Evolutionary conservation across 2,888 invertebrate genomes (phyloP).

Genomic region (Caenorhabditis sp.): DNA sequence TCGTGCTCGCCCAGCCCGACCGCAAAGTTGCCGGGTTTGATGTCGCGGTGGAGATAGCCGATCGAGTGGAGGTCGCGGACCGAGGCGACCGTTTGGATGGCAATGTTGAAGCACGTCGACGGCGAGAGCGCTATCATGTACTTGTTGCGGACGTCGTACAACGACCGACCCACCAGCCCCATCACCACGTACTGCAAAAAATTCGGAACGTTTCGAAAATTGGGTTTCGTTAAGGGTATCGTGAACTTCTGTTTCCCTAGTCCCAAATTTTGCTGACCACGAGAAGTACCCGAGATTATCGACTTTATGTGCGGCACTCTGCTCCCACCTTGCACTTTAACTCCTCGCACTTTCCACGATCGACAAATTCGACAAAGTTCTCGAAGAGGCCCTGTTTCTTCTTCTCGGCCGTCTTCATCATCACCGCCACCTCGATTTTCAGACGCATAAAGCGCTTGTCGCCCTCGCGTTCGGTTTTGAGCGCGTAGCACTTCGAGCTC

Average conservation of each 20-base stretch:
- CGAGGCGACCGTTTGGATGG: slow-evolving; percentile 26
- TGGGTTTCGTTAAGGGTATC: too few relatives aligned
- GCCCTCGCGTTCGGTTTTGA: slow-evolving; percentile 61
- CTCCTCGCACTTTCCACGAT: slow-evolving; percentile 56
- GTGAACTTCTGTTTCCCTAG: too few relatives aligned
- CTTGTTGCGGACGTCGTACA: slow-evolving; percentile 58
- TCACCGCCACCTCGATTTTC: slow-evolving; percentile 57
- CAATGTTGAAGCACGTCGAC: slow-evolving; percentile 40
- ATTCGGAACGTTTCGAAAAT: too few relatives aligned
- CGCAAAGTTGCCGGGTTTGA: slow-evolving; percentile 62
- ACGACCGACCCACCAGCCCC: slow-evolving; percentile 59
- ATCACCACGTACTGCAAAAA: slow-evolving; percentile 54
- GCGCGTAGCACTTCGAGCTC: slow-evolving; percentile 49
- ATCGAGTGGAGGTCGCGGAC: slow-evolving; percentile 54
- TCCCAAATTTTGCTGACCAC: too few relatives aligned
- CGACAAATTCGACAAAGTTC: slow-evolving; percentile 60
- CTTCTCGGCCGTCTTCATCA: slow-evolving; percentile 37
- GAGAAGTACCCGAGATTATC: too few relatives aligned
- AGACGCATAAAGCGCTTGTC: slow-evolving; percentile 58
- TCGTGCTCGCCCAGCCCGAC: slow-evolving; percentile 47
- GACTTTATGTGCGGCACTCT: neutral
- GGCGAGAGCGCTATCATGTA: slow-evolving; percentile 29
- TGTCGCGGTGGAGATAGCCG: slow-evolving; percentile 62
- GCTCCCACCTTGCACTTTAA: slow-evolving; percentile 40
- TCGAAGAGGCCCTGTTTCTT: neutral